phyloP scores from a whole-genome alignment of 2,888 invertebrate genomes.

The Dicyrtomina minuta region DNA sequence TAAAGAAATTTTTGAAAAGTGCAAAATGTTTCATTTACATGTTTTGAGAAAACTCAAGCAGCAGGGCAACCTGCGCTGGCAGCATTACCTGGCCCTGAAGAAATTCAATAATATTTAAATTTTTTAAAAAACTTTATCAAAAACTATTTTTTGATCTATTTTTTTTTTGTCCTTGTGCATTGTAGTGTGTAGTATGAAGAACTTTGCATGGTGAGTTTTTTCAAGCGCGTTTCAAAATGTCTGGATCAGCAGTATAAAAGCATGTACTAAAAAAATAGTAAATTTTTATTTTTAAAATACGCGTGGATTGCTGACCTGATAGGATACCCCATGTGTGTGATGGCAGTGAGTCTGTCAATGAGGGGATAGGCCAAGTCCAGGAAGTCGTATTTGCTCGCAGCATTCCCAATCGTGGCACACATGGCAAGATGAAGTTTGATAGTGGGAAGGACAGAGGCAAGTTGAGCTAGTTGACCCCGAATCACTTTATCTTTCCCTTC shows the following conservation, averaged over 20 bases:
- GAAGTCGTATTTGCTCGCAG: slow-evolving; percentile 74
- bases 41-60: too few species aligned
- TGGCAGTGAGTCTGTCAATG: slow-evolving; percentile 67
- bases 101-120: too few species aligned
- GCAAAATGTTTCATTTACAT: too few species aligned
- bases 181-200: not conserved
- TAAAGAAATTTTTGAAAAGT: too few species aligned
- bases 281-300: not conserved
- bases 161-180: too few species aligned
- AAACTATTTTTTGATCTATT: too few species aligned
- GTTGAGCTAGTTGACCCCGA: slow-evolving; percentile 61
- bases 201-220: not conserved
- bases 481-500: slow-evolving; percentile 62
- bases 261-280: not conserved
- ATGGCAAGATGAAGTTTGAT: slow-evolving; percentile 70
- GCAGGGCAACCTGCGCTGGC: too few species aligned
- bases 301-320: slow-evolving; percentile 58
- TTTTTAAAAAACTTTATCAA: too few species aligned
- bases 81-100: too few species aligned
- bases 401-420: slow-evolving; percentile 70
- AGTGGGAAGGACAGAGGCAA: slow-evolving; percentile 67
- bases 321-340: slow-evolving; percentile 67
- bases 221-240: not conserved
- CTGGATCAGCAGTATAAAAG: too few species aligned
- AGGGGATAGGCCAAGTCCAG: slow-evolving; percentile 69